Percentiles rank a stretch among this genome's conserved stretches.
These are phyloP conservation scores for Mugil cephalus DNA, from an alignment of 2,113 vertebrate genomes.

Conservation along the genomic window DNA sequence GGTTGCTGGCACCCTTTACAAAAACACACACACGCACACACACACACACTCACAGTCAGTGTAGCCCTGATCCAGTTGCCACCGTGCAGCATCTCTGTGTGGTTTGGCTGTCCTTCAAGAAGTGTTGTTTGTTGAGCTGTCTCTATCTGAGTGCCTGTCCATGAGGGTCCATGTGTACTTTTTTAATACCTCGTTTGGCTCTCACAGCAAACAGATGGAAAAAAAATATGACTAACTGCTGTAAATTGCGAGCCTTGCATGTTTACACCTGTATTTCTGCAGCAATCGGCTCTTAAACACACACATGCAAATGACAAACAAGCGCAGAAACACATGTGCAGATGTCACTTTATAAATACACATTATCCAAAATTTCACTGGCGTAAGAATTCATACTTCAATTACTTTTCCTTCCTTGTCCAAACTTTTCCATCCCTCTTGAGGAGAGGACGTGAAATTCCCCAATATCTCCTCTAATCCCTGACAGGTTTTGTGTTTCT, in stretches of 20 bases:
- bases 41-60: conserved; percentile 17
- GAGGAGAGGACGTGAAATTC: conserved; percentile 46
- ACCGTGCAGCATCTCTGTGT: conserved; percentile 60
- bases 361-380: background rate
- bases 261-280: conserved; percentile 65
- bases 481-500: conserved; percentile 49
- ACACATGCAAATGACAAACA: background rate
- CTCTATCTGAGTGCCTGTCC: conserved; percentile 24
- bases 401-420: background rate
- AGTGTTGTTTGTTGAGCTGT: conserved; percentile 27
- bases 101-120: conserved; percentile 83
- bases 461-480: conserved; percentile 71
- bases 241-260: conserved; percentile 48
- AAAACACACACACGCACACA: conserved; percentile 26
- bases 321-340: fast-evolving
- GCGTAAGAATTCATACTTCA: background rate
- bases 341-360: background rate
- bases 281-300: conserved; percentile 26
- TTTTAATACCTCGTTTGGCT: conserved; percentile 64
- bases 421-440: conserved; percentile 10
- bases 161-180: conserved; percentile 38
- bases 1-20: conserved; percentile 69
- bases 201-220: conserved; percentile 59
- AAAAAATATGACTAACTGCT: conserved; percentile 50
- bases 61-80: conserved; percentile 65